Base-by-base conservation (phyloP, 2,797 vertebrate species). In the Anguilla marmorata region DNA sequence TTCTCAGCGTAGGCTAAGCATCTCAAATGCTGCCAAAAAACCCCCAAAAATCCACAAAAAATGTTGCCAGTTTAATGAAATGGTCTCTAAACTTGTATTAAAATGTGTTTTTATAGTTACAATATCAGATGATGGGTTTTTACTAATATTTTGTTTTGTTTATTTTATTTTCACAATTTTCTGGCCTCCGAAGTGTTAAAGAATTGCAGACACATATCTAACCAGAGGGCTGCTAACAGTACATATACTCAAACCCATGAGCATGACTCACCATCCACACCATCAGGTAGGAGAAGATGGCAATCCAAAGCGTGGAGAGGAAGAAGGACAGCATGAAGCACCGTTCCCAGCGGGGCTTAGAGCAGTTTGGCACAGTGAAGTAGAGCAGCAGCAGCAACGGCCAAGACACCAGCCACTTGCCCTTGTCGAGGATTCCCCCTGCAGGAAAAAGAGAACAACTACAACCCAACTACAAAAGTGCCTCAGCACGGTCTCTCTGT, bases 211-310 rank as follows among this genome's bases (percentile, higher is more conserved):
- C 27, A 14, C 6, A 48, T 54, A 33, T 37, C 45, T 21, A 19
- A 11, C 48, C 12, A 19, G 30, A 14, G 21, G 2, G 37, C 37
- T n/a, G 48, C 41, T 9, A 2, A 19, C 60, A 58, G 88, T 58
- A 86, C 45, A 76, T 37, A 16, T 21, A 33, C 33, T 76, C 30
- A 37, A 7, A 8, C 5, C 72, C 9, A 9, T 14, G 69, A 74
- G 48, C 50, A 80, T 7, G 37, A 94, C 96, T 94, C 91, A 97
- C 96, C 96, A 97, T 95, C 96, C 96, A 97, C 89, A 97, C 97
- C 97, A 97, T 97, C 85, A 97, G 87, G 90, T 97, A 97, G 88
- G 97, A 97, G 92, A 97, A 97, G 90, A 96, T 87, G 0, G 96
- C 97, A 7, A 97, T 97, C 97, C 97, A 97, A 66, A 97, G 24